These are phyloP conservation scores for Coregonus clupeaformis DNA, from an alignment of 2,113 vertebrate genomes.

Conservation along the genomic window DNA sequence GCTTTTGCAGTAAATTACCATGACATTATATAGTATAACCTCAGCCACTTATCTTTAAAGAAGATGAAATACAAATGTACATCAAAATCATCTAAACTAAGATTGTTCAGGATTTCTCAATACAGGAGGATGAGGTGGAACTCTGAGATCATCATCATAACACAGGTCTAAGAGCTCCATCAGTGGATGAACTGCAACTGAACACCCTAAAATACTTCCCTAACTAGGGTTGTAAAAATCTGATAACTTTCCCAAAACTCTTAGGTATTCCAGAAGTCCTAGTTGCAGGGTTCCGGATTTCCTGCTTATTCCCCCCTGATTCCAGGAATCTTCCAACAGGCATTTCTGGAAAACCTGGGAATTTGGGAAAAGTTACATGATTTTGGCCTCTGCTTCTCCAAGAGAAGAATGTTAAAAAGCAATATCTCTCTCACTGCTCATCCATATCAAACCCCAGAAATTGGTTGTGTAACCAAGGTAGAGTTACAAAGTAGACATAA, in stretches of 20 bases:
- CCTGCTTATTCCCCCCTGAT: no score
- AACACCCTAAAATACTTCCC: no score
- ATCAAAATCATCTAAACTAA: no score
- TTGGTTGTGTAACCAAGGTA: conserved; percentile 2
- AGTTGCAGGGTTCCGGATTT: no score
- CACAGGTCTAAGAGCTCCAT: not conserved
- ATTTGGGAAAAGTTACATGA: not conserved
- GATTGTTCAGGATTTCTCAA: not conserved
- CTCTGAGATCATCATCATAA: not conserved
- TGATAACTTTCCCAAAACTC: not conserved
- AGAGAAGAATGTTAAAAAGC: not conserved
- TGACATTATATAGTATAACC: not conserved
- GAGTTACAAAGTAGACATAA: conserved; percentile 4
- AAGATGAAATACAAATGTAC: no score
- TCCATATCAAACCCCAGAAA: not conserved
- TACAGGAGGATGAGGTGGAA: not conserved
- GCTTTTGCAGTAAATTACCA: not conserved
- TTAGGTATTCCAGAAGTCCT: no score
- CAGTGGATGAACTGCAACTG: not conserved
- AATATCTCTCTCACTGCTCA: not conserved
- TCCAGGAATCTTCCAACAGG: no score
- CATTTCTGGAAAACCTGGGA: no score
- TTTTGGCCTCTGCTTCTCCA: not conserved
- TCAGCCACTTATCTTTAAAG: not conserved
- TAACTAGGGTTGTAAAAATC: not conserved